Conservation (phyloP, 2,888 invertebrate genomes). For the Callyntrura sp. region DNA sequence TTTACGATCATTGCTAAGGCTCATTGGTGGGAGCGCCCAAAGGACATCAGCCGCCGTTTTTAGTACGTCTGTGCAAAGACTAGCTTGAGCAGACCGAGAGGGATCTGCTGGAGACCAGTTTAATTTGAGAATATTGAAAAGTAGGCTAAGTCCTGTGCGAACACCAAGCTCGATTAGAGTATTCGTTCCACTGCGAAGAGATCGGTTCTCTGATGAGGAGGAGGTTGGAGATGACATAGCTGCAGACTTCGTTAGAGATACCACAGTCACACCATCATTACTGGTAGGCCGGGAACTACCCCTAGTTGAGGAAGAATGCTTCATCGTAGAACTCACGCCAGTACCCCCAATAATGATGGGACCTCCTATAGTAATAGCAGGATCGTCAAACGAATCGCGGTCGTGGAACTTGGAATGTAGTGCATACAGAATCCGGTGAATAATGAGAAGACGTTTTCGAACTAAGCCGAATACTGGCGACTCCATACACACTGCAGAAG, state of each 20-base stretch:
- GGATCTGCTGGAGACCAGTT: constrained; percentile 87
- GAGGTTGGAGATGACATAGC: background rate
- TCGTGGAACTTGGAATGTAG: constrained; percentile 87
- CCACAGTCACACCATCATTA: background rate
- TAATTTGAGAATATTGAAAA: constrained; percentile 88
- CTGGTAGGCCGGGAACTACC: background rate
- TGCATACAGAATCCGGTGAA: constrained; percentile 88
- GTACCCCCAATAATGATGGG: background rate
- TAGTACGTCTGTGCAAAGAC: constrained; percentile 88
- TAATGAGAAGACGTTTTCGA: constrained; percentile 87
- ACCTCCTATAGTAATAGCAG: too few species aligned
- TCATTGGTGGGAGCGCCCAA: constrained; percentile 87
- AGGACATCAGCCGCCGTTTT: constrained; percentile 87
- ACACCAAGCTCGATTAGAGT: constrained; percentile 88
- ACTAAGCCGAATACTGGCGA: constrained; percentile 88
- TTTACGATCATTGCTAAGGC: constrained; percentile 88
- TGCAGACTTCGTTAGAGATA: too few species aligned
- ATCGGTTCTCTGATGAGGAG: constrained; percentile 1
- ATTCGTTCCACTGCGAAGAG: constrained; percentile 86
- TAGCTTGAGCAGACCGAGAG: constrained; percentile 84
- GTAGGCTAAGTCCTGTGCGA: constrained; percentile 88
- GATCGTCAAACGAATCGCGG: constrained; percentile 84
- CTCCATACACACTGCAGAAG: constrained; percentile 87
- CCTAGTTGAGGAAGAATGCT: too few species aligned
- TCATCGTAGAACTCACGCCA: background rate